A percentile compares a stretch with the other conserved stretches of the same genome.
phyloP scores from a whole-genome alignment of 2,113 vertebrate species.

The Hippocampus comes region DNA sequence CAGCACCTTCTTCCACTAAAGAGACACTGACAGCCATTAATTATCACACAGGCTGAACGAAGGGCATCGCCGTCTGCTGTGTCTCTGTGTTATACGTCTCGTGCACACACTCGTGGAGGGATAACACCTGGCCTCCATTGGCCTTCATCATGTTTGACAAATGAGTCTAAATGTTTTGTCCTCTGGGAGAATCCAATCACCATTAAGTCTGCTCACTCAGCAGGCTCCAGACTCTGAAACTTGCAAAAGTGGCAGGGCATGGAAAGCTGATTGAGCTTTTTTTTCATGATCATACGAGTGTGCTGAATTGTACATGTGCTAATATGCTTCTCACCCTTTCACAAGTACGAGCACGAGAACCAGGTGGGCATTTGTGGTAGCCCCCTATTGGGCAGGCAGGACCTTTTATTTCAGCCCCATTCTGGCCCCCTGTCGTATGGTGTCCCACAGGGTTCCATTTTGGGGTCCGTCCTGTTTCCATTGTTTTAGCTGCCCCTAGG shows the following conservation, averaged over 20 bases:
- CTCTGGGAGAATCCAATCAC: slow-evolving; percentile 35
- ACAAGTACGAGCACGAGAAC: background rate
- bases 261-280: background rate
- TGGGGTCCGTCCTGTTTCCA: too few species aligned
- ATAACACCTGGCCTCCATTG: slow-evolving; percentile 50
- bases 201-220: background rate
- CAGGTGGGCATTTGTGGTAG: too few species aligned
- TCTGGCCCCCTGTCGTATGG: too few species aligned
- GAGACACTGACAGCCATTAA: slow-evolving; percentile 69
- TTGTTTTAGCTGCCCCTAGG: too few species aligned
- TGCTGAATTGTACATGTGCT: background rate
- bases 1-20: slow-evolving; percentile 68
- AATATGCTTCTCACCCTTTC: background rate
- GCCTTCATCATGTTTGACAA: slow-evolving; percentile 52
- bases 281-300: background rate
- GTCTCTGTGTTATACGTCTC: background rate
- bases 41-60: slow-evolving; percentile 68
- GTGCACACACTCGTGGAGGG: slow-evolving; percentile 11
- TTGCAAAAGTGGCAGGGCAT: background rate
- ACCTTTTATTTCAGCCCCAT: too few species aligned
- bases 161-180: slow-evolving; percentile 45
- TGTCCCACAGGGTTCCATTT: too few species aligned
- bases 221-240: background rate
- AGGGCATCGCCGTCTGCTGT: slow-evolving; percentile 56
- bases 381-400: too few species aligned